Conservation (phyloP, 2,888 invertebrate genomes). For the Druceiella hillmani region DNA sequence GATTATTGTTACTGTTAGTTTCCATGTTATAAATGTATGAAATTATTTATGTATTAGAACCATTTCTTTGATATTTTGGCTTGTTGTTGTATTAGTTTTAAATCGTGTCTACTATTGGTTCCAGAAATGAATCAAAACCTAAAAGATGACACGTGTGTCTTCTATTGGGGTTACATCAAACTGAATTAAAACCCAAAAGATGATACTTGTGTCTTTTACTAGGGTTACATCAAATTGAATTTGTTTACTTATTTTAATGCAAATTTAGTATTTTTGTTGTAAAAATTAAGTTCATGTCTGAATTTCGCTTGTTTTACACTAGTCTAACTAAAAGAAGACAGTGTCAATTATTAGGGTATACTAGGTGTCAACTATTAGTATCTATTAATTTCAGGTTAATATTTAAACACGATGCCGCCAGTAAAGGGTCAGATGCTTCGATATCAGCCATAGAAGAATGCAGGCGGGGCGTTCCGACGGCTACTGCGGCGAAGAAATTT, state of each 20-base stretch:
- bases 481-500: slow-evolving; percentile 9
- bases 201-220: slow-evolving; percentile 10
- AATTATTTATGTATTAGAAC: background rate
- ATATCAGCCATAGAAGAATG: slow-evolving; percentile 5
- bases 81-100: slow-evolving; percentile 3
- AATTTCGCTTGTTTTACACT: too few relatives aligned
- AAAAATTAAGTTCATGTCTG: too few relatives aligned
- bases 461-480: slow-evolving; percentile 7
- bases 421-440: slow-evolving; percentile 8
- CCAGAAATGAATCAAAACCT: slow-evolving; percentile 3
- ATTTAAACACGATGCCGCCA: slow-evolving; percentile 7
- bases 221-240: slow-evolving; percentile 7
- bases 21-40: too few relatives aligned
- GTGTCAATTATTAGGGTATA: slow-evolving; percentile 11
- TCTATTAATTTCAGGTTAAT: slow-evolving; percentile 5
- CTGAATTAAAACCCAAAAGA: too few relatives aligned
- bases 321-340: slow-evolving; percentile 10
- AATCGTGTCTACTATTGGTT: background rate
- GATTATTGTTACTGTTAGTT: too few relatives aligned
- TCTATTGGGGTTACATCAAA: too few relatives aligned
- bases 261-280: slow-evolving; percentile 8
- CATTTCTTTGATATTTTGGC: slow-evolving; percentile 1
- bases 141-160: too few relatives aligned
- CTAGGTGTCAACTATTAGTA: slow-evolving; percentile 10
- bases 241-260: slow-evolving; percentile 8